Conservation (phyloP, 2,113 vertebrate species). For the Cochlearius cochlearius region DNA sequence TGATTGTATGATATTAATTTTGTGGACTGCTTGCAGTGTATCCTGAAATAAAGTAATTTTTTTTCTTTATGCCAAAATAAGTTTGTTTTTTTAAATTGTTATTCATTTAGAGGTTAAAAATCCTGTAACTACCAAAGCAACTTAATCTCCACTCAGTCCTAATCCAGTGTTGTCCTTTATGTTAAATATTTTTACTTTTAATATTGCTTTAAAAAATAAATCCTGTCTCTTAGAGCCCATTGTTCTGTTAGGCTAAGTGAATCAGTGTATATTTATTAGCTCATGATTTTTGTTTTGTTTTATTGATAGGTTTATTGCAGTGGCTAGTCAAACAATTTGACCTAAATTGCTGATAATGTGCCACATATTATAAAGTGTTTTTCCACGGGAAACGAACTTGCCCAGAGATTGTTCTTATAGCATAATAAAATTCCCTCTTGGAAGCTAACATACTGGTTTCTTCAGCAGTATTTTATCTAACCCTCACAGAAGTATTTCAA, state of each 20-base stretch:
- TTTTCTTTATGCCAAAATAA: not conserved
- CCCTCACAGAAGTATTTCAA: not conserved
- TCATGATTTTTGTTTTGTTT: not conserved
- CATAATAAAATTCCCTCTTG: not conserved
- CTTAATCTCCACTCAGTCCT: not conserved
- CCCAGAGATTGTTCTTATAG: not conserved
- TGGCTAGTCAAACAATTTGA: not conserved
- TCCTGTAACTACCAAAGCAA: not conserved
- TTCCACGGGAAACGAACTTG: rapidly evolving
- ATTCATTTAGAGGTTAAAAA: not conserved
- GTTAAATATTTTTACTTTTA: not conserved
- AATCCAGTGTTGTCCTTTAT: not conserved
- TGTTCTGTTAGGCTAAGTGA: not conserved
- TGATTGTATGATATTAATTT: not conserved
- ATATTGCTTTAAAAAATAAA: not conserved
- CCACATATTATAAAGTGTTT: not conserved
- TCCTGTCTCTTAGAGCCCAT: not conserved
- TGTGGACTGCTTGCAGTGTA: not conserved
- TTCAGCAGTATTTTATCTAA: not conserved
- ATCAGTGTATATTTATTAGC: not conserved
- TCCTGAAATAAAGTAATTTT: not conserved
- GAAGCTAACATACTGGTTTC: not conserved
- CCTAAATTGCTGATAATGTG: not conserved
- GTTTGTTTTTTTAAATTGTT: not conserved
- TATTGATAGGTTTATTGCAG: not conserved